Percentiles rank a stretch among this genome's conserved stretches.
phyloP scores from a whole-genome alignment of 2,797 vertebrate species.

The Darevskia nairensis region DNA sequence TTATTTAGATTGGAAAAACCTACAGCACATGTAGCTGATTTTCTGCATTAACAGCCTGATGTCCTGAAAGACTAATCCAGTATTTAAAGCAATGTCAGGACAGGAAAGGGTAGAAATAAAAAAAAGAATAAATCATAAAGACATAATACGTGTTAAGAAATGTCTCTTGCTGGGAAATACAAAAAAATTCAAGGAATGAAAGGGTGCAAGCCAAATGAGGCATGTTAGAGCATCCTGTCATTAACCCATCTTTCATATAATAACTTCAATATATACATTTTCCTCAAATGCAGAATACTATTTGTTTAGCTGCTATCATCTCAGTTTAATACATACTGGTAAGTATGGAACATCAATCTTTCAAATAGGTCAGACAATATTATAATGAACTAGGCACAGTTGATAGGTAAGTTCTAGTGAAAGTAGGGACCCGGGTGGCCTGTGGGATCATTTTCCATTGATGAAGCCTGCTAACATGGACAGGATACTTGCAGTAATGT shows the following conservation, averaged over 20 bases:
- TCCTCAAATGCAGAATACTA: neutral
- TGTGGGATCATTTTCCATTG: too few species aligned
- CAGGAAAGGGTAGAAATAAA: neutral
- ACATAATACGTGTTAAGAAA: neutral
- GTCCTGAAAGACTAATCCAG: neutral
- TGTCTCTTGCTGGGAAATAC: neutral
- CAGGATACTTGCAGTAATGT: too few species aligned
- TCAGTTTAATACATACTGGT: neutral
- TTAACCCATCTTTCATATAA: neutral
- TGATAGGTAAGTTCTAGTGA: neutral
- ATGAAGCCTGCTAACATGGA: too few species aligned
- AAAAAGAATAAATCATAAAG: neutral
- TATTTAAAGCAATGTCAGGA: conserved; percentile 1
- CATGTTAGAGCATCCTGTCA: neutral
- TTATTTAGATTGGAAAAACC: neutral
- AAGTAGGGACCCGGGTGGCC: too few species aligned
- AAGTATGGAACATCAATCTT: neutral
- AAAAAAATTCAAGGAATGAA: neutral
- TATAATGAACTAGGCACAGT: neutral
- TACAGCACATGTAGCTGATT: accelerated
- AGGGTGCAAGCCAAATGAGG: neutral
- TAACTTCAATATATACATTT: neutral
- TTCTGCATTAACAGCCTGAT: neutral
- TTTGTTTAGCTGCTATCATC: neutral
- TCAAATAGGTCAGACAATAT: neutral